These are phyloP conservation scores for Caenorhabditis zanzibari DNA, from an alignment of 2,888 invertebrate genomes.

Conservation along the genomic window DNA sequence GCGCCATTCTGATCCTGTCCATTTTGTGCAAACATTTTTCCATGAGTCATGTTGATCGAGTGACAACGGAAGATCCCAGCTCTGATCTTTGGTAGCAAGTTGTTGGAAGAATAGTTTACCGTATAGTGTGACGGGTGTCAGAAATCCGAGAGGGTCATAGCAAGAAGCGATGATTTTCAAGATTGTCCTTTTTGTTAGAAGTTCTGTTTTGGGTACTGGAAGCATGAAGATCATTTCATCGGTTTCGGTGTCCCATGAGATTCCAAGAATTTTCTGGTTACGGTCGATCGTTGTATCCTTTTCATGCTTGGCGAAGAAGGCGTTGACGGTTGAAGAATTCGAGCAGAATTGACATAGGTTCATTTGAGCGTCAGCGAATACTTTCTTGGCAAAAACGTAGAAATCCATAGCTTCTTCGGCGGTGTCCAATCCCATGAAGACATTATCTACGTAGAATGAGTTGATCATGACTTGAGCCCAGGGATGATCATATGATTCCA, in stretches of 20 bases:
- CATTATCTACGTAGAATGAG: conserved; percentile 17
- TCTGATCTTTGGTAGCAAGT: background rate
- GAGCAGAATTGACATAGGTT: conserved; percentile 18
- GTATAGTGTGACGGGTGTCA: conserved; percentile 48
- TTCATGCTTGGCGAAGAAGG: conserved; percentile 4
- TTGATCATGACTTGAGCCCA: background rate
- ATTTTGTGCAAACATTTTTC: background rate
- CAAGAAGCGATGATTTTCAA: conserved; percentile 3
- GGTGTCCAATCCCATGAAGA: conserved; percentile 13
- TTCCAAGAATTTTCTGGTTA: conserved; percentile 33
- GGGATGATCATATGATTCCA: background rate
- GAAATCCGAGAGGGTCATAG: conserved; percentile 62
- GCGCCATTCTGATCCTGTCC: conserved; percentile 7
- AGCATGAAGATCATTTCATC: background rate
- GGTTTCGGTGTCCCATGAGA: conserved; percentile 8
- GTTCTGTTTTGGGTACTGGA: background rate
- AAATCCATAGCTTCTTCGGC: conserved; percentile 1
- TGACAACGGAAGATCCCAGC: conserved; percentile 50
- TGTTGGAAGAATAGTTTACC: conserved; percentile 55
- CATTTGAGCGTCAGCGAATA: conserved; percentile 27
- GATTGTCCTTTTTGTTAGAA: conserved; percentile 9
- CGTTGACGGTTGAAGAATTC: conserved; percentile 8
- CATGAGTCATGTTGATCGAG: background rate
- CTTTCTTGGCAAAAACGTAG: background rate
- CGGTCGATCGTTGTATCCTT: background rate